A percentile compares a stretch with the other conserved stretches of the same genome.
Conservation (phyloP, 2,888 invertebrate genomes). For the Kryphioiulus occultus region DNA sequence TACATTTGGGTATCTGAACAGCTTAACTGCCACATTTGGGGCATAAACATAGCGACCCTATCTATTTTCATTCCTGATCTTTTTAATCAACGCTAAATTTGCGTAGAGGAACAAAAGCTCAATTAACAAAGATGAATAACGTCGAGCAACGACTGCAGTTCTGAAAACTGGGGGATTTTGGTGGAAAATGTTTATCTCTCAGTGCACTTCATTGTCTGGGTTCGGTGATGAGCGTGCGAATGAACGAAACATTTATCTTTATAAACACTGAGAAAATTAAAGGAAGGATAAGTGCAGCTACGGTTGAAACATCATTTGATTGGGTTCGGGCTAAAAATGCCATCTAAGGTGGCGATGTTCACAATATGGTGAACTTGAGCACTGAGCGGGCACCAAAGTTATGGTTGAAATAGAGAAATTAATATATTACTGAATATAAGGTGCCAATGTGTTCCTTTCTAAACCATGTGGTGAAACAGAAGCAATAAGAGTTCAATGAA, state of each 20-base stretch:
- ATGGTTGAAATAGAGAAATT: too few species aligned
- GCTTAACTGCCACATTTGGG: neutral
- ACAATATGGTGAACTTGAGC: too few species aligned
- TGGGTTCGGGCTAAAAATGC: neutral
- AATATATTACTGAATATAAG: too few species aligned
- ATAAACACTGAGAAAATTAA: neutral
- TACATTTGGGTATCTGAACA: neutral
- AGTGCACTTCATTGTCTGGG: neutral
- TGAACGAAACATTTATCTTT: conserved; percentile 14
- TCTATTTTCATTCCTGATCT: conserved; percentile 5
- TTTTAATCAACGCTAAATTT: neutral
- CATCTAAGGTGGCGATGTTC: too few species aligned
- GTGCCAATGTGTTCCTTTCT: too few species aligned
- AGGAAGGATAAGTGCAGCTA: neutral
- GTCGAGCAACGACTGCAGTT: neutral
- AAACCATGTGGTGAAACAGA: too few species aligned
- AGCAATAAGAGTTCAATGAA: too few species aligned
- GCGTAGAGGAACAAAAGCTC: conserved; percentile 5
- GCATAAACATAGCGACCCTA: neutral
- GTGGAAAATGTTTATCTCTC: neutral
- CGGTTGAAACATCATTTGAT: neutral
- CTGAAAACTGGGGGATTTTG: neutral
- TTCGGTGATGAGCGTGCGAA: neutral
- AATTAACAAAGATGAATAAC: conserved; percentile 5
- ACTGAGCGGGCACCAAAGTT: too few species aligned